Conservation (phyloP, 2,797 vertebrate genomes). For the Squalus acanthias region DNA sequence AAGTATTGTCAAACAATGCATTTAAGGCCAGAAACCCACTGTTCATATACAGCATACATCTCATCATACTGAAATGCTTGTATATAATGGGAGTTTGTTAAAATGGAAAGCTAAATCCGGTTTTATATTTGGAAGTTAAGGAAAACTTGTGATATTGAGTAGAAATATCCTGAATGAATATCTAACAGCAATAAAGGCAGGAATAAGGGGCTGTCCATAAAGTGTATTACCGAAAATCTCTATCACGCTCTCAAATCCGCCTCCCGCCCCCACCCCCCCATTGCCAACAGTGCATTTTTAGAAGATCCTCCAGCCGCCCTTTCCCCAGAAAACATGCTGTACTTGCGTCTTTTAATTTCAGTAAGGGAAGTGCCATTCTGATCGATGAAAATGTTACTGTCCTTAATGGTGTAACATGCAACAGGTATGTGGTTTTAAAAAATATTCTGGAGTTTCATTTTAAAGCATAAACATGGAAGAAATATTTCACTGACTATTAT, state of each 20-base stretch:
- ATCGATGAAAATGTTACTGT: background rate
- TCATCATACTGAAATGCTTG: background rate
- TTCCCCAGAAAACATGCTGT: background rate
- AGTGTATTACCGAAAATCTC: background rate
- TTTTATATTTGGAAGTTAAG: background rate
- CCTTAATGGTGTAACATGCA: background rate
- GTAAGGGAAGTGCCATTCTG: background rate
- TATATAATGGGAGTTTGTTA: background rate
- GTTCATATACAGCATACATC: background rate
- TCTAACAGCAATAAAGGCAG: background rate
- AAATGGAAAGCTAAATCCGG: background rate
- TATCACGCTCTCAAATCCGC: too few species aligned
- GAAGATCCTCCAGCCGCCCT: background rate
- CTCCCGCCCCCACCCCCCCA: too few species aligned
- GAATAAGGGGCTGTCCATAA: background rate
- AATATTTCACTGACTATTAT: background rate
- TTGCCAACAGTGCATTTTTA: background rate
- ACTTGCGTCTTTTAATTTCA: background rate
- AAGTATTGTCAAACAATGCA: background rate
- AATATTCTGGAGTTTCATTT: background rate
- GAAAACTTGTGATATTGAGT: background rate
- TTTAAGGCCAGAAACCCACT: background rate
- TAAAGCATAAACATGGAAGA: background rate
- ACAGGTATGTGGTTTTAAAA: background rate
- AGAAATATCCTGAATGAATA: background rate